phyloP scores from a whole-genome alignment of 1,140 invertebrate species.

The Bombus fervidus region DNA sequence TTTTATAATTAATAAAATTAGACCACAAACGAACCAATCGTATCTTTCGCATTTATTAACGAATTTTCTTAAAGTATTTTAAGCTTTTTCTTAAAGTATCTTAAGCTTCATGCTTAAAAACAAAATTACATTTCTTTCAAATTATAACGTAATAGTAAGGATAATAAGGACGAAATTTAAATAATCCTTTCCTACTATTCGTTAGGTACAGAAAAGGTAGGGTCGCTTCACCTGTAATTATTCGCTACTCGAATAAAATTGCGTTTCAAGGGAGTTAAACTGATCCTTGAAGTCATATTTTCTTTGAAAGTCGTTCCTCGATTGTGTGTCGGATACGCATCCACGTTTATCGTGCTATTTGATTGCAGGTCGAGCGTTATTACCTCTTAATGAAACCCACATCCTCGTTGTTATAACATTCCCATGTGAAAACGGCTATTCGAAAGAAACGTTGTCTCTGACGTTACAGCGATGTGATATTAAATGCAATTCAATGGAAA shows the following conservation, averaged over 20 bases:
- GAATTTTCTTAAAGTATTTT: neutral
- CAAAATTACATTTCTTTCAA: neutral
- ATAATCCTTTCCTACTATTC: neutral
- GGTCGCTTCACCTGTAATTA: neutral
- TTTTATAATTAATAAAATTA: neutral
- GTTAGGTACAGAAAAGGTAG: neutral
- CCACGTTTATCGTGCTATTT: constrained; percentile 3
- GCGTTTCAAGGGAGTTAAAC: neutral
- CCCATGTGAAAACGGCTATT: neutral
- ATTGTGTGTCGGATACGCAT: neutral
- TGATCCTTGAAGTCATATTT: neutral
- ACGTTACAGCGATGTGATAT: neutral
- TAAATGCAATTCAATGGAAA: neutral
- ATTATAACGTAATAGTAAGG: neutral
- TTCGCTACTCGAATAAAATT: neutral
- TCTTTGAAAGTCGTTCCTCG: neutral
- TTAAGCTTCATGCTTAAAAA: neutral
- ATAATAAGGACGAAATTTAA: neutral
- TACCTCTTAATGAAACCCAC: neutral
- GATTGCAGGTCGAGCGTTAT: constrained; percentile 6
- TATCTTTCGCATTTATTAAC: neutral
- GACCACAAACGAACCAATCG: neutral
- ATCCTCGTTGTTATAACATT: constrained; percentile 1
- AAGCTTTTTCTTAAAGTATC: neutral
- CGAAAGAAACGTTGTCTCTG: neutral